Evolutionary conservation across 2,797 vertebrate genomes (phyloP).

Genomic region (Aeoliscus strigatus): DNA sequence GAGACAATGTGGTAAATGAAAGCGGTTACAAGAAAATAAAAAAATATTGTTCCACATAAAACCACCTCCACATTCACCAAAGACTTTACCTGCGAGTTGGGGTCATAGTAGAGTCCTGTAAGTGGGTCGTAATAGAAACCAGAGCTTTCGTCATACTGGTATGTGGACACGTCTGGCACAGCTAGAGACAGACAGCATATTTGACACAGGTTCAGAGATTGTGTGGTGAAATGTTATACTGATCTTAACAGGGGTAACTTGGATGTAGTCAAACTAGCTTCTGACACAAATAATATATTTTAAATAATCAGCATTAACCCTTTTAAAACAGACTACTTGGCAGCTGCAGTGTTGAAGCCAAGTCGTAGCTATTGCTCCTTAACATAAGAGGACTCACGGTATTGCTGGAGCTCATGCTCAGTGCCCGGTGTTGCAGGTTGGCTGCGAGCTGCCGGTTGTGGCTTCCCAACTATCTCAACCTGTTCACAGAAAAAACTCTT

Average conservation of each 20-base stretch:
- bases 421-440: conserved; percentile 75
- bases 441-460: conserved; percentile 66
- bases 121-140: conserved; percentile 89
- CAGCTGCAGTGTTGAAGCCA: too few species aligned
- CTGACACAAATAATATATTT: too few species aligned
- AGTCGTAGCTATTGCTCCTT: too few species aligned
- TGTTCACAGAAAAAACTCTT: conserved; percentile 22
- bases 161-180: conserved; percentile 87
- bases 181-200: conserved; percentile 60
- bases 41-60: conserved; percentile 1
- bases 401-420: conserved; percentile 72
- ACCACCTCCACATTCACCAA: background rate
- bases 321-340: too few species aligned
- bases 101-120: conserved; percentile 89
- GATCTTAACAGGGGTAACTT: background rate
- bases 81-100: conserved; percentile 82
- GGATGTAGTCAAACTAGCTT: too few species aligned
- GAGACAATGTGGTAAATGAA: too few species aligned
- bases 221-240: background rate
- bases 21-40: background rate
- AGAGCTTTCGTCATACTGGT: conserved; percentile 88
- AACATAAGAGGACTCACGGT: conserved; percentile 74
- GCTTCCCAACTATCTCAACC: conserved; percentile 76
- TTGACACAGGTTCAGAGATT: background rate
- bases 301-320: too few species aligned